Evolutionary conservation across 2,888 invertebrate species (phyloP).

Genomic region (Melinaea marsaeus): DNA sequence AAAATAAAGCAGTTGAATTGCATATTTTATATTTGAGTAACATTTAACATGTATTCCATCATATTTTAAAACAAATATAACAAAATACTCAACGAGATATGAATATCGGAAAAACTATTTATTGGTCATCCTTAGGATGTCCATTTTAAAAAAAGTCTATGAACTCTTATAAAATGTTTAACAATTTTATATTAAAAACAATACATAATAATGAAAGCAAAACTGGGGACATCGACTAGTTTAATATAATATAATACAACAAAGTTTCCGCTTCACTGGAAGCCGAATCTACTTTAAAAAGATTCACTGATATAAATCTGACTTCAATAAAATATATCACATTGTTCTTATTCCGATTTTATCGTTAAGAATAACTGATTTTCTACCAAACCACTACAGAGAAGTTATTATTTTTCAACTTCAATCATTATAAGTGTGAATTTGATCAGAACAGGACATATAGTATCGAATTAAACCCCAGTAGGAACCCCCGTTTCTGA

Average conservation of each 20-base stretch:
- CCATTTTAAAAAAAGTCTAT: too few species aligned
- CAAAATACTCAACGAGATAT: conserved; percentile 17
- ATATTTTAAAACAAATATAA: background rate
- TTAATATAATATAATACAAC: background rate
- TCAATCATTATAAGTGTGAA: conserved; percentile 30
- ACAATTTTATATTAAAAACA: too few species aligned
- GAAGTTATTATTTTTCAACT: conserved; percentile 29
- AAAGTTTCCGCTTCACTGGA: background rate
- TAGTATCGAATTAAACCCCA: conserved; percentile 35
- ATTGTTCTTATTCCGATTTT: conserved; percentile 5
- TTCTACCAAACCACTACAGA: conserved; percentile 11
- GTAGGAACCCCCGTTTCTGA: conserved; percentile 37
- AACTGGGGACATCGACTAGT: too few species aligned
- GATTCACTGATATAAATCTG: background rate
- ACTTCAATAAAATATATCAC: background rate
- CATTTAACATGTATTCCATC: too few species aligned
- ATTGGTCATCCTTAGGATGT: conserved; percentile 8
- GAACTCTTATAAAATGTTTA: too few species aligned
- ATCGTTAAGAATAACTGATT: conserved; percentile 3
- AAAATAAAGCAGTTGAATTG: background rate
- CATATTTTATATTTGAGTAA: background rate
- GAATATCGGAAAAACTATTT: conserved; percentile 33
- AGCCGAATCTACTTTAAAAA: background rate
- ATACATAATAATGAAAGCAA: too few species aligned
- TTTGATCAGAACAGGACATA: conserved; percentile 31